Base-by-base conservation (phyloP, 2,113 vertebrate genomes). In the Corythornis cristatus region DNA sequence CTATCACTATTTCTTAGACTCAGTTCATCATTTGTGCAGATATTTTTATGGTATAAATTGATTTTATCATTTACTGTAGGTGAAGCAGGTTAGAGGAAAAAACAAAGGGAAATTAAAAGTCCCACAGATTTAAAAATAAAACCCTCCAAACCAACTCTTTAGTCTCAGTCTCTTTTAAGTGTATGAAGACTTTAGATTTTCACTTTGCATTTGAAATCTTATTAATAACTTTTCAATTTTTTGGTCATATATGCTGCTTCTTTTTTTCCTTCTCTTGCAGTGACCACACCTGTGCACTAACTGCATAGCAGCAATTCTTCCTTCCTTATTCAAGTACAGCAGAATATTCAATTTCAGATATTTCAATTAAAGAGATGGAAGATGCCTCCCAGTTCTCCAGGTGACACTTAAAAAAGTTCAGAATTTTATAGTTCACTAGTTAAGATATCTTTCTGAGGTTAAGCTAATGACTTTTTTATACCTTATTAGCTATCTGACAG, bases 311-410 rank as follows among this genome's bases (percentile, higher is more conserved):
- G 61, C 45, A n/a, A 64, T 97, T 76, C 46, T 97, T 97, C 96
- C 89, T 94, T n/a, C 78, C 95, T 98, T 97, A 95, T 94, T 97
- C 91, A 97, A 96, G 86, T 97, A 95, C 94, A 97, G 90, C 94
- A 96, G 90, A 88, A 86, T 94, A 97, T 95, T 96, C 81, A 95
- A 90, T 96, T 96, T 96, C 82, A 83, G 84, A 75, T 91, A 96
- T 96, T 79, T 95, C 92, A 96, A 94, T 90, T 94, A 89, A 79
- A 85, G 95, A 96, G 68, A 78, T 78, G 68, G 77, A 90, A 95
- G 77, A 95, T 89, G 92, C 75, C 75, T 94, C 50, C 40, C 33
- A 80, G 88, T 95, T 97, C 94, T 97, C 80, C 88, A 96, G 91
- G 89, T 96, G 93, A 96, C 4, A 65, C 90, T 93, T 85, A 95